phyloP scores from a whole-genome alignment of 2,888 invertebrate species.

The Ichneumoninae sp. region DNA sequence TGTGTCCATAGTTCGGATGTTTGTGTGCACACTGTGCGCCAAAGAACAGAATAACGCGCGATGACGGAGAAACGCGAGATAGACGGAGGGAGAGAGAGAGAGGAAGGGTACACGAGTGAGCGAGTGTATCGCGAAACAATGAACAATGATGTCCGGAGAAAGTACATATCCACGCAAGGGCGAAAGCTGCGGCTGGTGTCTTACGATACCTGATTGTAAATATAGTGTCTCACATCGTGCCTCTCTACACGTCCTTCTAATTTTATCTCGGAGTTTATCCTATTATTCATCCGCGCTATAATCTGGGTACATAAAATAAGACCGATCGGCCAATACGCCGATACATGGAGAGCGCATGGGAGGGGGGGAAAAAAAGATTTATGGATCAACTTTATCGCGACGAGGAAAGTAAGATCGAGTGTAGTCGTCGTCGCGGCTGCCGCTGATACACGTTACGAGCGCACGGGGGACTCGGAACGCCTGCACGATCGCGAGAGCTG shows the following conservation, averaged over 20 bases:
- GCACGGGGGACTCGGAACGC: slow-evolving; percentile 4
- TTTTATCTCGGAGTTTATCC: not conserved
- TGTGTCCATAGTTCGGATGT: slow-evolving; percentile 17
- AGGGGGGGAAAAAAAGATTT: slow-evolving; percentile 29
- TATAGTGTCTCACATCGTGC: not conserved
- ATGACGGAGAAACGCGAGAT: slow-evolving; percentile 53
- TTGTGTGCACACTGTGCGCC: not conserved
- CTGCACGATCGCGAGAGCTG: slow-evolving; percentile 21
- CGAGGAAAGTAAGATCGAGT: slow-evolving; percentile 71
- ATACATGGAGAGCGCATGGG: not conserved
- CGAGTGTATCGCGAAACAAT: slow-evolving; percentile 72
- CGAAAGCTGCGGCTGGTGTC: slow-evolving; percentile 65
- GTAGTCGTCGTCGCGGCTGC: slow-evolving; percentile 19
- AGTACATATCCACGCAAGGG: slow-evolving; percentile 70
- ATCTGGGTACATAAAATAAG: not conserved
- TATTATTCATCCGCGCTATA: not conserved
- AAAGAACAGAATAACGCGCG: slow-evolving; percentile 50
- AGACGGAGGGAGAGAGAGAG: slow-evolving; percentile 37
- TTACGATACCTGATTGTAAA: slow-evolving; percentile 28
- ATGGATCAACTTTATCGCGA: slow-evolving; percentile 65
- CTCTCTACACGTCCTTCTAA: not conserved
- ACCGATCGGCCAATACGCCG: not conserved
- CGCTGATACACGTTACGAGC: slow-evolving; percentile 26
- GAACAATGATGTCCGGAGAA: slow-evolving; percentile 75
- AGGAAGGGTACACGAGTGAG: slow-evolving; percentile 47